Conservation (phyloP, 2,888 invertebrate species). For the Drosophila pseudotalamancana region DNA sequence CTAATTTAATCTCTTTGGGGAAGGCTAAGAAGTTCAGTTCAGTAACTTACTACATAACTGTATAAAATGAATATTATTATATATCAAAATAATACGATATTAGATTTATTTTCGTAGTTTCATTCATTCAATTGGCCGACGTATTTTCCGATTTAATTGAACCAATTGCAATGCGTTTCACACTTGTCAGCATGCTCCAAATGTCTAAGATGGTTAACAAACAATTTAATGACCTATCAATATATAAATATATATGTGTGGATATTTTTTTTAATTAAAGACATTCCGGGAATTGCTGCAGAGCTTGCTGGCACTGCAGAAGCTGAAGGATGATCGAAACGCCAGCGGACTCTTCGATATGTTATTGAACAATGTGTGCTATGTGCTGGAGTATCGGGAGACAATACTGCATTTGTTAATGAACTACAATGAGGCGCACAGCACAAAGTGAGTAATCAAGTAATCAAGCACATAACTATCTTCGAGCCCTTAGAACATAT, state of each 20-base stretch:
- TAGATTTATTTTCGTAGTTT: too few species aligned
- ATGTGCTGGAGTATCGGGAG: constrained; percentile 97
- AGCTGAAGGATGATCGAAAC: constrained; percentile 87
- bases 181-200: background rate
- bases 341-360: constrained; percentile 93
- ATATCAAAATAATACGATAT: too few species aligned
- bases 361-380: constrained; percentile 96
- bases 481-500: constrained; percentile 36
- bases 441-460: constrained; percentile 89
- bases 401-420: constrained; percentile 92
- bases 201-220: constrained; percentile 3
- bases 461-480: constrained; percentile 39
- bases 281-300: constrained; percentile 93
- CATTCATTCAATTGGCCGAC: too few species aligned
- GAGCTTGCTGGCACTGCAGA: constrained; percentile 93
- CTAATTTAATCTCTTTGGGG: too few species aligned
- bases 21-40: too few species aligned
- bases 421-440: constrained; percentile 93
- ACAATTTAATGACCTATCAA: background rate
- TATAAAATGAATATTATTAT: too few species aligned
- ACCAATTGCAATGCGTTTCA: constrained; percentile 18
- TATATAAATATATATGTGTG: background rate
- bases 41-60: too few species aligned
- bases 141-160: constrained; percentile 1
- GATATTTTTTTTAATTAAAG: constrained; percentile 83